Conservation (phyloP, 1,140 invertebrate genomes). For the Nymphalis io region DNA sequence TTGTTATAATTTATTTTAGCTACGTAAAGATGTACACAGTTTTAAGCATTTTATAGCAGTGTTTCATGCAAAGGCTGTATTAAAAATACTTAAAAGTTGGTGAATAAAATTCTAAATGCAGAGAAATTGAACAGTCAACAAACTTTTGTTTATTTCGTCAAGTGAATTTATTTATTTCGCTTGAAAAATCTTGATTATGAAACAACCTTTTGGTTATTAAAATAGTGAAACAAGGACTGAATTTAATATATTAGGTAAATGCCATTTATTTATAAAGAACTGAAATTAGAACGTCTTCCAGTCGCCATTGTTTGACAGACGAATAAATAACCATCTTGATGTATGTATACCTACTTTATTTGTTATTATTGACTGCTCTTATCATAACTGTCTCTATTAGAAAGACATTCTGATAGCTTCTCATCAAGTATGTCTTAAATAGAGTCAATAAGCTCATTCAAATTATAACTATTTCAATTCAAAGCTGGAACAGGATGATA, state of each 20-base stretch:
- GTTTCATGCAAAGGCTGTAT: slow-evolving; percentile 68
- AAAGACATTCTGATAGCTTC: background rate
- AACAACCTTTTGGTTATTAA: slow-evolving; percentile 68
- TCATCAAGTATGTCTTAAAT: slow-evolving; percentile 17
- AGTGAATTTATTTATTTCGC: slow-evolving; percentile 71
- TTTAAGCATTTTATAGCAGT: slow-evolving; percentile 77
- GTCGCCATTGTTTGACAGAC: slow-evolving; percentile 80
- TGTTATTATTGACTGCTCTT: slow-evolving; percentile 68
- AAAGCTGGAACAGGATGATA: slow-evolving; percentile 5
- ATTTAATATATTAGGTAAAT: slow-evolving; percentile 76
- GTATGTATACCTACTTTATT: slow-evolving; percentile 58
- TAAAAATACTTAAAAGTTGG: slow-evolving; percentile 66
- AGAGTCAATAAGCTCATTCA: background rate
- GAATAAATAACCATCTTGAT: slow-evolving; percentile 67
- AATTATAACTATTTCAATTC: slow-evolving; percentile 1
- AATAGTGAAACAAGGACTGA: slow-evolving; percentile 73
- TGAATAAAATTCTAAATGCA: slow-evolving; percentile 73
- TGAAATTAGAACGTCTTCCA: slow-evolving; percentile 64
- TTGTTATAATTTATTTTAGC: slow-evolving; percentile 74
- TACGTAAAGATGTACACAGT: slow-evolving; percentile 77
- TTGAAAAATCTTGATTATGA: slow-evolving; percentile 71
- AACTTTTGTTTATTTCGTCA: slow-evolving; percentile 80
- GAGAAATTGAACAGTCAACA: slow-evolving; percentile 79
- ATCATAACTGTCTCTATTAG: slow-evolving; percentile 43
- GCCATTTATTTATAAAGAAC: slow-evolving; percentile 51